phyloP scores from a whole-genome alignment of 2,113 vertebrate genomes.

The Chionomys nivalis region DNA sequence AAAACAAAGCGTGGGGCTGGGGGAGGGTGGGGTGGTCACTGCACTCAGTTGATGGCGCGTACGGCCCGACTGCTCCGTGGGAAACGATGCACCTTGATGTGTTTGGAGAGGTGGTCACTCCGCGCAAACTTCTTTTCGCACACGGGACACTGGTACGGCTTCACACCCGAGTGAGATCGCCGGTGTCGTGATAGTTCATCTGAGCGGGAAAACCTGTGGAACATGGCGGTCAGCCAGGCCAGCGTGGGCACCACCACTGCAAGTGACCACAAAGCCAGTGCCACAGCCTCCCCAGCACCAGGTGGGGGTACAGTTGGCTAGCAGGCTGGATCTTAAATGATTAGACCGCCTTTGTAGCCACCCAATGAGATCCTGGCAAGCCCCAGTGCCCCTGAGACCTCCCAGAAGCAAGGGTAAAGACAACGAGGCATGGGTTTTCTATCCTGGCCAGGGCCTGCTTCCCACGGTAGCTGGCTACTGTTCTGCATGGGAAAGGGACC shows the following conservation, averaged over 20 bases:
- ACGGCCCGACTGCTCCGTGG: constrained; percentile 94
- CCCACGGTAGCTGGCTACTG: neutral
- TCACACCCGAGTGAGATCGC: constrained; percentile 97
- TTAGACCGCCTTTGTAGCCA: neutral
- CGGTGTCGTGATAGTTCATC: constrained; percentile 97
- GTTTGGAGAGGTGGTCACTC: constrained; percentile 99
- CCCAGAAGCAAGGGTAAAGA: neutral
- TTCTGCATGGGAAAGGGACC: neutral
- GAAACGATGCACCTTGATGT: constrained; percentile 99
- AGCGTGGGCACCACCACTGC: neutral
- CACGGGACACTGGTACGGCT: constrained; percentile 97
- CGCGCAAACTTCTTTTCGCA: constrained; percentile 99
- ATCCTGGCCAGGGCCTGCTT: neutral
- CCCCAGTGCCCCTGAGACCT: neutral
- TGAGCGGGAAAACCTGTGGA: constrained; percentile 95
- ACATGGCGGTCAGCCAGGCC: constrained; percentile 50
- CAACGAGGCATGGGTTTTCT: neutral
- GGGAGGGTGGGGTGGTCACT: neutral
- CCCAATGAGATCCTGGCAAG: neutral
- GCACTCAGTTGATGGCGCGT: constrained; percentile 92
- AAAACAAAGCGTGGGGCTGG: constrained; percentile 44
- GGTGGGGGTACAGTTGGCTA: neutral
- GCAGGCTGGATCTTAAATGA: neutral
- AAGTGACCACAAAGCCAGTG: neutral
- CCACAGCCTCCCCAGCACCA: neutral